phyloP scores from a whole-genome alignment of 2,113 vertebrate species.

The Menura novaehollandiae region DNA sequence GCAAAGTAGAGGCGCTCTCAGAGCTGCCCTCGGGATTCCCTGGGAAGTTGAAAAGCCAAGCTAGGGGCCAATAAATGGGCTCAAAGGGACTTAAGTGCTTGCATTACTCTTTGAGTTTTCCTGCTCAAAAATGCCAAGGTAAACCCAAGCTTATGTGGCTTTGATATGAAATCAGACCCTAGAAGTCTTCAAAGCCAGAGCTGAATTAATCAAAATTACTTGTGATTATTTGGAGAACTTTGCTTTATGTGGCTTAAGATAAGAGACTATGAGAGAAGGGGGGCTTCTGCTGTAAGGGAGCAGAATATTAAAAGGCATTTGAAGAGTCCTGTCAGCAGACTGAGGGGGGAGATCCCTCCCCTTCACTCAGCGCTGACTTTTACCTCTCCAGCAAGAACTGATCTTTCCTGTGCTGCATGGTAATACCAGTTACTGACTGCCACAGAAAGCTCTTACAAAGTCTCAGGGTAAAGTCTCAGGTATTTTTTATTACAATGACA shows the following conservation, averaged over 20 bases:
- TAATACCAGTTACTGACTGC: not conserved
- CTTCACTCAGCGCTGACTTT: not conserved
- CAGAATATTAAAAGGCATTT: not conserved
- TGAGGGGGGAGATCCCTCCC: not conserved
- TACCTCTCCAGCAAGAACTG: not conserved
- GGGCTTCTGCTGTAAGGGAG: not conserved
- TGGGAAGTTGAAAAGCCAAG: not conserved
- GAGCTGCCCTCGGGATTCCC: not conserved
- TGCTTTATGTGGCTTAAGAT: not conserved
- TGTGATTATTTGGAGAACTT: not conserved
- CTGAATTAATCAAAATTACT: not conserved
- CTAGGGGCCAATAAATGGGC: not conserved
- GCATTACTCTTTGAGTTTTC: not conserved
- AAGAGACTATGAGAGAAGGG: accelerated
- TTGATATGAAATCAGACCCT: not conserved
- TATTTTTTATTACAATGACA: not conserved
- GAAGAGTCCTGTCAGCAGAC: not conserved
- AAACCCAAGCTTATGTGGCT: not conserved
- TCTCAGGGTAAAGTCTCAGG: not conserved
- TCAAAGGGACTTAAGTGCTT: not conserved
- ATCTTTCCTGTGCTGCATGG: not conserved
- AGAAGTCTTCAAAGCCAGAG: not conserved
- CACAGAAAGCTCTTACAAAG: not conserved
- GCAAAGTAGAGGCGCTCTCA: not conserved
- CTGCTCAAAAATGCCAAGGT: not conserved